Evolutionary conservation across 2,888 invertebrate species (phyloP), one percentile per base, ranked within the genome.

Genomic region (Thecocarcelia acutangulata): DNA sequence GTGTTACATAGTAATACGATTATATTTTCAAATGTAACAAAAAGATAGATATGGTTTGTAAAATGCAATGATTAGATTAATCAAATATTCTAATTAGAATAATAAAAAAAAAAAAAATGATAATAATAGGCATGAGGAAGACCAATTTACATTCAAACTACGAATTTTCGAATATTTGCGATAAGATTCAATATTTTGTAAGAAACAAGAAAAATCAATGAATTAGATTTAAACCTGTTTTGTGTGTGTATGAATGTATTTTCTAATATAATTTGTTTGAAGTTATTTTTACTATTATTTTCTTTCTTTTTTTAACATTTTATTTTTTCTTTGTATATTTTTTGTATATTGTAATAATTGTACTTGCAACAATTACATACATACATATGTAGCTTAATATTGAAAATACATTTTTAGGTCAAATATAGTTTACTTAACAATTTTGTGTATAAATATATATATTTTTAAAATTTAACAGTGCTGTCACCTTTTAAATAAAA

Each of bases 401-500:
- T 3, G 17, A 2, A 50, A 42, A 17, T 21, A 56, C 17, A 58
- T 59, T 42, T 61, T 56, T 78, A 66, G 54, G 48, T 15, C 12
- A 33, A 44, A 72, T 28, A 58, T 42, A 46, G 8, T 72, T 1
- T 52, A 42, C 11, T 24, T 46, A 15, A 64, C 19, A 73, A 46
- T 9, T 33, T 33, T 33, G 33, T 33, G 33, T 28, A 56, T 42
- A 21, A 17, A 42, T 48, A n/a, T 12, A 12, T 21, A 19, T 24
- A 68, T 58, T 69, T 46, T 40, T 37, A 42, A 40, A 58, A 73
- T 63, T 78, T 79, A 58, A 83, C 85, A 85, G 85, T 85, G 85
- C 85, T 85, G 84, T 85, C 84, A 84, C 84, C 84, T 84, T 83
- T 81, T 80, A 54, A 80, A 63, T 68, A 59, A 50, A 63, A 52